A percentile compares a stretch with the other conserved stretches of the same genome.
Evolutionary conservation across 2,113 vertebrate genomes (phyloP).

Genomic region (Osmerus eperlanus): DNA sequence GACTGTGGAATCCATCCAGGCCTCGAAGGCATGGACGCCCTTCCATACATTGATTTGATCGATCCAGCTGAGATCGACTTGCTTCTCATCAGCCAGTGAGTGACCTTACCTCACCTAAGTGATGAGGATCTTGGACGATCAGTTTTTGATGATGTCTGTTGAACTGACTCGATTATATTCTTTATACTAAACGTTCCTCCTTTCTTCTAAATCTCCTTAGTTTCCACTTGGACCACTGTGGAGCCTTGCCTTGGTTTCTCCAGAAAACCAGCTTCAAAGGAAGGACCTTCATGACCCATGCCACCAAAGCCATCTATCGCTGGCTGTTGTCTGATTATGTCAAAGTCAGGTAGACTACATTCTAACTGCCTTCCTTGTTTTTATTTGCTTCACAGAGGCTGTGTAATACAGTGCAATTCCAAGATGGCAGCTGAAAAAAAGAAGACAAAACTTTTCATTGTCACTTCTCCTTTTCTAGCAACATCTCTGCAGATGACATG

Average conservation of each 20-base stretch:
- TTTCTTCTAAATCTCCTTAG: constrained; percentile 70
- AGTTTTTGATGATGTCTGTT: background rate
- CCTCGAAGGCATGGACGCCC: constrained; percentile 96
- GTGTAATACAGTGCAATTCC: too few relatives aligned
- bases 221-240: constrained; percentile 98
- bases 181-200: background rate
- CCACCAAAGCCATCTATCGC: constrained; percentile 98
- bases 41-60: constrained; percentile 96
- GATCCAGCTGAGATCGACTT: constrained; percentile 98
- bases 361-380: background rate
- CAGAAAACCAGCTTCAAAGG: constrained; percentile 99
- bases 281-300: constrained; percentile 97
- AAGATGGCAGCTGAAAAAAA: too few relatives aligned
- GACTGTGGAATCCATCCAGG: constrained; percentile 98
- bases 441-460: too few relatives aligned
- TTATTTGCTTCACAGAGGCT: constrained; percentile 72
- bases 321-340: constrained; percentile 98
- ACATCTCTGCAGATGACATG: constrained; percentile 98
- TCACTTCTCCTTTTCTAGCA: constrained; percentile 39
- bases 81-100: constrained; percentile 97
- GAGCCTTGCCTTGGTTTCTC: constrained; percentile 96
- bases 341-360: constrained; percentile 89
- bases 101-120: constrained; percentile 25
- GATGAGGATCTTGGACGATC: too few relatives aligned
- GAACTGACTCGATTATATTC: background rate